Evolutionary conservation across 1,140 invertebrate species (phyloP).

Genomic region (Drosophila dunni): DNA sequence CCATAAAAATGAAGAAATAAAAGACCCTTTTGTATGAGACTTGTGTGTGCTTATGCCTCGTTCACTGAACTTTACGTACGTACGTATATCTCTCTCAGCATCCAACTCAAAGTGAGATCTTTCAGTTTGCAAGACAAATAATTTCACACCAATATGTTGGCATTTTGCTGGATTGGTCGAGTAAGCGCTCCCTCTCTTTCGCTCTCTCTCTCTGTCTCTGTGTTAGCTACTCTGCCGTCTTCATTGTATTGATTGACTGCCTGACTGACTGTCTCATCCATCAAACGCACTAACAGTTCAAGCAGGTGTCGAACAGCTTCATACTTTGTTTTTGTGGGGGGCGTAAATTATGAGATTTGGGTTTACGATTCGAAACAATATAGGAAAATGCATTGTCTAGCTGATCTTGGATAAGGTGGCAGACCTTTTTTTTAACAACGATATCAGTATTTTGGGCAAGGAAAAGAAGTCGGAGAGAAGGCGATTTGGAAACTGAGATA

Average conservation of each 20-base stretch:
- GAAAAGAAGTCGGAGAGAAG: neutral
- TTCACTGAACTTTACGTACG: slow-evolving; percentile 65
- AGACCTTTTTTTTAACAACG: neutral
- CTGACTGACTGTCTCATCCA: slow-evolving; percentile 26
- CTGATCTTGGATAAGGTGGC: neutral
- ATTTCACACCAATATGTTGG: slow-evolving; percentile 73
- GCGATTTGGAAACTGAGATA: neutral
- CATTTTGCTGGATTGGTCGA: slow-evolving; percentile 18
- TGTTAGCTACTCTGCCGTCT: neutral
- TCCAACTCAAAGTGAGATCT: slow-evolving; percentile 59
- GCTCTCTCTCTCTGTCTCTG: neutral
- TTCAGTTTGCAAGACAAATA: slow-evolving; percentile 58
- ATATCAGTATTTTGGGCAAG: neutral
- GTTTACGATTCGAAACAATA: slow-evolving; percentile 19
- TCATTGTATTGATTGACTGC: slow-evolving; percentile 29
- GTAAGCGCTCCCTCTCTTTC: slow-evolving; percentile 24
- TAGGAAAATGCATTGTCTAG: slow-evolving; percentile 4
- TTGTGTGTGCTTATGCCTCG: slow-evolving; percentile 14
- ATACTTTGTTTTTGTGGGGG: slow-evolving; percentile 33
- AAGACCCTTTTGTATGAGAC: slow-evolving; percentile 69
- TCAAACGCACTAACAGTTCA: slow-evolving; percentile 14
- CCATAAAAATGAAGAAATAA: slow-evolving; percentile 74
- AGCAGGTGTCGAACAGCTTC: slow-evolving; percentile 31
- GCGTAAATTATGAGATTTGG: slow-evolving; percentile 42
- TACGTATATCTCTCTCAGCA: neutral